Base-by-base conservation (phyloP, 2,888 invertebrate species). In the Danaus chrysippus region DNA sequence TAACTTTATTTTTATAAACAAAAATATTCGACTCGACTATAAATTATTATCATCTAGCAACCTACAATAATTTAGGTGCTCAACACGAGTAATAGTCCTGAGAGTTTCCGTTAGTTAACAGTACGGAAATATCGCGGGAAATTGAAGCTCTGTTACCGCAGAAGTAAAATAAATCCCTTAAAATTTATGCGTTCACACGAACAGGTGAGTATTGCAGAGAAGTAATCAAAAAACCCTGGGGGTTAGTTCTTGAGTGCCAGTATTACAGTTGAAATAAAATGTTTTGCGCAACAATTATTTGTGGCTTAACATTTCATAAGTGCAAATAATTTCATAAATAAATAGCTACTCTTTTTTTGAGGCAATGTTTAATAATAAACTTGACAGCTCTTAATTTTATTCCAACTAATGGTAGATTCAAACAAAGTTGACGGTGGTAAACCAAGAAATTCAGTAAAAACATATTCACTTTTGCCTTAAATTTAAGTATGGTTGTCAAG, bases 181-280 rank as follows among this genome's bases (percentile, higher is more conserved):
- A 43, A 43, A 43, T 43, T 43, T 43, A 43, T 43, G 43, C 43
- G 43, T 43, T 43, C 43, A 43, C 43, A 43, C 43, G 43, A 43
- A 43, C 11, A 43, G 23, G 23, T 34, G 43, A 43, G 43, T 43
- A n/a, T n/a, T 43, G 43, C 43, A 43, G n/a, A 43, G 43, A 6
- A 43, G 43, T 11, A 43, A n/a, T 11, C 11, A 43, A 43, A 43
- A 11, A 43, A 11, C n/a, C 11, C 43, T n/a, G 23, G 23, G 23
- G 23, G 23, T 34, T 34, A 34, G 23, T 5, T 34, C 23, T 34
- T 34, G 23, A 34, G 23, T 34, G 23, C 23, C 6, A 34, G 23
- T 34, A 34, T 34, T 34, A 34, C 23, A 1, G 8, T 34, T 34
- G 23, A n/a, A 43, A 43, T 43, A 43, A 6, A 43, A 43, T 11